Percentiles rank a stretch among this genome's conserved stretches.
Conservation (phyloP, 2,888 invertebrate species). For the Hyposoter didymator region DNA sequence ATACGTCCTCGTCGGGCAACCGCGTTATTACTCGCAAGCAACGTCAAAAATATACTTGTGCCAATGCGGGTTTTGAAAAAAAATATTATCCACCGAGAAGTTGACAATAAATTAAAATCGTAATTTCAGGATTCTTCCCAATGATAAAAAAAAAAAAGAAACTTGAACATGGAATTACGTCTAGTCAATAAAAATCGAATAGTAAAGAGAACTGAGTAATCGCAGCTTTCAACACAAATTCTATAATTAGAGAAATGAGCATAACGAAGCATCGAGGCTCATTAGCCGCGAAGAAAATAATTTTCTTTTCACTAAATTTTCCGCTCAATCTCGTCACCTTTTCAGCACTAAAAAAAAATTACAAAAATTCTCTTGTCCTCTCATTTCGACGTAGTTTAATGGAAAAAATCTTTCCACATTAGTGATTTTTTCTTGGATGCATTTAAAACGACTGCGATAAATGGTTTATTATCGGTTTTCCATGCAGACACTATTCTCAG, state of each 20-base stretch:
- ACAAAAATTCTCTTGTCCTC: neutral
- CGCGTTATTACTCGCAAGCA: neutral
- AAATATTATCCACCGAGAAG: neutral
- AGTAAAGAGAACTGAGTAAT: neutral
- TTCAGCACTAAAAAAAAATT: neutral
- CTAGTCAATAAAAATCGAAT: neutral
- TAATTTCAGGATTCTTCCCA: neutral
- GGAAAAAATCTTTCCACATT: neutral
- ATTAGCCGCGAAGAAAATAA: neutral
- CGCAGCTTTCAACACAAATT: neutral
- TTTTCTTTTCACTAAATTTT: neutral
- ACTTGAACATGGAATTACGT: neutral
- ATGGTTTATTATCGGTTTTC: conserved; percentile 36
- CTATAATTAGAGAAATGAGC: neutral
- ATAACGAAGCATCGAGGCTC: neutral
- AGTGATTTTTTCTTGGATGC: neutral
- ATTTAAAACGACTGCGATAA: conserved; percentile 7
- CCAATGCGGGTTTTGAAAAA: neutral
- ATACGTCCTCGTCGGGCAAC: neutral
- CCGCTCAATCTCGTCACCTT: neutral
- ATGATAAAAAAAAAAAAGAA: neutral
- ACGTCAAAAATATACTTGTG: neutral
- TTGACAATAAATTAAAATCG: neutral
- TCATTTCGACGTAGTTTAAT: neutral
- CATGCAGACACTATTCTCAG: neutral